phyloP scores from a whole-genome alignment of 2,797 vertebrate species.

The Petrocephalus schoutedeni region DNA sequence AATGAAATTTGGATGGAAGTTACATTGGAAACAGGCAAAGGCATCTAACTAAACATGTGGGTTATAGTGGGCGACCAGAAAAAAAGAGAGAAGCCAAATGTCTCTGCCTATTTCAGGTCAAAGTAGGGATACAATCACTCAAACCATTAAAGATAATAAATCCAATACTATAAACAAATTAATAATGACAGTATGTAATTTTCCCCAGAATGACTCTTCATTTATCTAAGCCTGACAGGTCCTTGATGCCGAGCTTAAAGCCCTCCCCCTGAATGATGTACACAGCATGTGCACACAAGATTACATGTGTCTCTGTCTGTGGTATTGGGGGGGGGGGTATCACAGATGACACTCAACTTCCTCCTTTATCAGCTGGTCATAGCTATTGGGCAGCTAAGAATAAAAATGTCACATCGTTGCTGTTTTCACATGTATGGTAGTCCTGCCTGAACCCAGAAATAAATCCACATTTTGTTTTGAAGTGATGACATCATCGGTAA shows the following conservation, averaged over 20 bases:
- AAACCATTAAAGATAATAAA: not conserved
- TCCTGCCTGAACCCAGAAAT: not conserved
- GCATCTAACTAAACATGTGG: not conserved
- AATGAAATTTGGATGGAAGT: not conserved
- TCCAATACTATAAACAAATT: conserved; percentile 5
- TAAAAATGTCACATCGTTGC: not conserved
- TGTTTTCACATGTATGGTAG: not conserved
- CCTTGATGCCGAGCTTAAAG: not conserved
- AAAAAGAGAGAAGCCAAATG: not conserved
- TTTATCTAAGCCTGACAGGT: not conserved
- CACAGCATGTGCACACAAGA: conserved; percentile 15
- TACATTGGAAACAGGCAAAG: not conserved
- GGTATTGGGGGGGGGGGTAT: conserved; percentile 13
- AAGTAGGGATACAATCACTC: not conserved
- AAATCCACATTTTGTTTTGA: not conserved
- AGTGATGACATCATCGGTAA: conserved; percentile 16
- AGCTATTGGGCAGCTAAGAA: not conserved
- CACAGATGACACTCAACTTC: not conserved
- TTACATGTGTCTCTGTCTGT: conserved; percentile 18
- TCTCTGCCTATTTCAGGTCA: not conserved
- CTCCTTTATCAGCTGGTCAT: not conserved
- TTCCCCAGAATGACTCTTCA: not conserved
- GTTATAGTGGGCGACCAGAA: not conserved
- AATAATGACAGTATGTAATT: not conserved
- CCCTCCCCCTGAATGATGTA: not conserved